phyloP scores from a whole-genome alignment of 2,888 invertebrate species.

The Ormyrus labotus region DNA sequence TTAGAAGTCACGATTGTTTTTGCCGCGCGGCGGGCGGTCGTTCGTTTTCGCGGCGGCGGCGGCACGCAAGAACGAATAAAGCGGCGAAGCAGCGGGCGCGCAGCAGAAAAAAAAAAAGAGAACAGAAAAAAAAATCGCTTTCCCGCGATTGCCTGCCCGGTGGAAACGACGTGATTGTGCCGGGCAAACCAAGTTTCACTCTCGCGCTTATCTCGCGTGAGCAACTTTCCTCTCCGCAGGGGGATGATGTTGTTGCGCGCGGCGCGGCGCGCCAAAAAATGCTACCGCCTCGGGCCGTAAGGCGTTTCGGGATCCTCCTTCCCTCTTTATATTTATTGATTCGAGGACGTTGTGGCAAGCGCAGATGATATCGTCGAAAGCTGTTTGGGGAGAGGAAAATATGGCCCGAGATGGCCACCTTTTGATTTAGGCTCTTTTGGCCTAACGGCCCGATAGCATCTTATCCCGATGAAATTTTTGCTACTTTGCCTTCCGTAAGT shows the following conservation, averaged over 20 bases:
- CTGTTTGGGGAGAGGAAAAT: not conserved
- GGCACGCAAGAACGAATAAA: no score
- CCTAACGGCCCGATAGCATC: conserved; percentile 10
- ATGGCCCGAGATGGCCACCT: not conserved
- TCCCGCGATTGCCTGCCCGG: not conserved
- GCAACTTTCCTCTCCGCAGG: conserved; percentile 43
- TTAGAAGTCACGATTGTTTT: no score
- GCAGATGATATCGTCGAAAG: conserved; percentile 19
- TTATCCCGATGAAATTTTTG: conserved; percentile 26
- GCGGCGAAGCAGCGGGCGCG: no score
- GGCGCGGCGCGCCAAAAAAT: not conserved
- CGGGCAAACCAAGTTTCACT: conserved; percentile 45
- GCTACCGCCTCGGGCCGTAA: conserved; percentile 13
- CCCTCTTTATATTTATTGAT: conserved; percentile 44
- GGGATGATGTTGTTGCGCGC: conserved; percentile 1
- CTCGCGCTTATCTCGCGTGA: conserved; percentile 52
- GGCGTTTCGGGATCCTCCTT: not conserved
- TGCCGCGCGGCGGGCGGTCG: no score
- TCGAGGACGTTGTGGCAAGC: conserved; percentile 5
- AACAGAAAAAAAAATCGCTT: no score
- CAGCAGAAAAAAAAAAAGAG: no score
- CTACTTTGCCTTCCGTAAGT: conserved; percentile 8
- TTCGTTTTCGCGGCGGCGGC: no score
- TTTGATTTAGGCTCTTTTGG: conserved; percentile 28
- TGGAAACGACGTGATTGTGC: not conserved